Base-by-base conservation (phyloP, 2,113 vertebrate species). In the Butorides virescens region DNA sequence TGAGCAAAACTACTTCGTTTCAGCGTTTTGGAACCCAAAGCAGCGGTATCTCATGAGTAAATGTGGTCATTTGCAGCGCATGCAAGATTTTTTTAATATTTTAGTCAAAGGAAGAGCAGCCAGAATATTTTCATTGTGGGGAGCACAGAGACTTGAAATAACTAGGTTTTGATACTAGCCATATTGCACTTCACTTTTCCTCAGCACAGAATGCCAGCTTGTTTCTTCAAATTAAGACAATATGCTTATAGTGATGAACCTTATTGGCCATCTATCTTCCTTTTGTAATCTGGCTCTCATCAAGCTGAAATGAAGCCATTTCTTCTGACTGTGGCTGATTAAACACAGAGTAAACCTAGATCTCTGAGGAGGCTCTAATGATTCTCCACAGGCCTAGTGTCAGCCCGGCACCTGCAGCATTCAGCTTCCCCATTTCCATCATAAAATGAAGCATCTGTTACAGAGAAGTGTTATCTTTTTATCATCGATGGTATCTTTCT, bases 281-380 rank as follows among this genome's bases (percentile, higher is more conserved):
- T 97, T 95, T 97, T 97, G 95, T 96, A 97, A 98, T 97, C 96
- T 97, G 97, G 94, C 97, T 98, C 98, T 97, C 97, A 72, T 97
- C 71, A 96, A 97, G 96, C 96, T 98, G 98, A 98, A 99, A 98
- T 98, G 98, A 99, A 99, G 98, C 98, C 98, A 98, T 99, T 99
- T 99, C 97, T 97, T 98, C 98, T 98, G 98, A 98, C 98, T 98
- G 98, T 98, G 98, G 98, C 98, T 99, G 98, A 99, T 99, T 99
- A 99, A 99, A 99, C 98, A 96, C 98, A 98, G 98, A 98, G 97
- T 97, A 97, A 97, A 97, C 88, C 94, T 94, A 44, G 91, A 96
- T 97, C 97, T 98, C 97, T 92, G 88, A 98, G 97, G 97, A 98
- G 96, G 93, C 96, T 96, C 93, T 98, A 94, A 98, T 93, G 98